Conservation (phyloP, 92 coral and sea anemone genomes). For the Palythoa caribaeorum region DNA sequence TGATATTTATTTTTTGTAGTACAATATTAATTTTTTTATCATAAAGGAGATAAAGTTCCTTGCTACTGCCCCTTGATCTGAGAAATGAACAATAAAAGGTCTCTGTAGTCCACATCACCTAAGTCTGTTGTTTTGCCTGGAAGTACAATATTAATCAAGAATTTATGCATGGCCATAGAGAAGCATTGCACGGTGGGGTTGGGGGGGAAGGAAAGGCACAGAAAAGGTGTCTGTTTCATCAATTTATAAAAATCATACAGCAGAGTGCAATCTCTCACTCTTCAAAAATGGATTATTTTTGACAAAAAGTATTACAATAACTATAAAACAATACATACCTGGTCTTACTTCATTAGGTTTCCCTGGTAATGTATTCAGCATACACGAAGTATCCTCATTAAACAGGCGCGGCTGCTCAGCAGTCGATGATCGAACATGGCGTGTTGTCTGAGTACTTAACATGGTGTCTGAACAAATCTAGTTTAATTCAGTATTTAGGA, state of each 20-base stretch:
- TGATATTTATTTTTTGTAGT: not conserved
- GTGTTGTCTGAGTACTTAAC: not conserved
- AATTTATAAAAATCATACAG: too few species aligned
- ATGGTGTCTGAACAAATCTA: not conserved
- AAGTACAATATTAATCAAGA: constrained; percentile 17
- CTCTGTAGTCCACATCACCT: constrained; percentile 41
- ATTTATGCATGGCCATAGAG: not conserved
- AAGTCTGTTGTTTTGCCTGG: constrained; percentile 18
- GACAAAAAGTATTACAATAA: not conserved
- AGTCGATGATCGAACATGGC: not conserved
- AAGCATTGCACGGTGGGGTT: not conserved
- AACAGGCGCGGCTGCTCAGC: not conserved
- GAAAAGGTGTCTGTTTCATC: too few species aligned
- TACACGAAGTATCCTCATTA: not conserved
- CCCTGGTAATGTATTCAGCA: constrained; percentile 2
- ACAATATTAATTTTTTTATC: not conserved
- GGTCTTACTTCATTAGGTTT: constrained; percentile 65
- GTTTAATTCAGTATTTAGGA: not conserved
- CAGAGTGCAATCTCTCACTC: too few species aligned
- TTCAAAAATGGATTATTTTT: not conserved
- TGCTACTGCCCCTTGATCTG: not conserved
- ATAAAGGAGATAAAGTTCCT: not conserved
- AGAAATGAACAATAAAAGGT: constrained; percentile 9
- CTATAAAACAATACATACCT: constrained; percentile 47
- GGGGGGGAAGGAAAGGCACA: too few species aligned